These are phyloP conservation scores for Danionella cerebrum DNA, from an alignment of 2,113 vertebrate genomes.

Conservation along the genomic window DNA sequence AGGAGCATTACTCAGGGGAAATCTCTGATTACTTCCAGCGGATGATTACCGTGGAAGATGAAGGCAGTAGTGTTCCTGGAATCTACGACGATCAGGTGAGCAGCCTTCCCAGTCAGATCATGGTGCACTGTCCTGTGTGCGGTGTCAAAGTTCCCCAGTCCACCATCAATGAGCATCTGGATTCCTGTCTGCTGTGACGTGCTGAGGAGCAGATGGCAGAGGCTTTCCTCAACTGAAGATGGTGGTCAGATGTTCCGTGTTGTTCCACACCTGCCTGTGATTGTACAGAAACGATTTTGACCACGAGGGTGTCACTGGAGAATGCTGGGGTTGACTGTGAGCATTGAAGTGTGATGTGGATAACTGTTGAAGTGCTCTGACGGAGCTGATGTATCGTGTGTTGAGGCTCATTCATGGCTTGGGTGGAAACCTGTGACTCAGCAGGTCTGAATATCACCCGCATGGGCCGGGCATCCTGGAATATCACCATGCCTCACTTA, in stretches of 20 bases:
- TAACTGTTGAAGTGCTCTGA: too few species aligned
- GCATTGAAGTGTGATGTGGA: too few species aligned
- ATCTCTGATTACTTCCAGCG: slow-evolving; percentile 56
- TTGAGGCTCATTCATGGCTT: too few species aligned
- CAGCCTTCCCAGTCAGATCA: slow-evolving; percentile 19
- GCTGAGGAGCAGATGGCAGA: too few species aligned
- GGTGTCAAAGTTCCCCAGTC: slow-evolving; percentile 63
- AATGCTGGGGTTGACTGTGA: too few species aligned
- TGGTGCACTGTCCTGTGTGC: slow-evolving; percentile 82
- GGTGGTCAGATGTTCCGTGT: too few species aligned
- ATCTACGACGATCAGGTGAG: background rate
- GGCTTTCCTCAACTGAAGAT: too few species aligned
- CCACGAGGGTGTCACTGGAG: too few species aligned
- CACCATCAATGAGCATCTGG: slow-evolving; percentile 83
- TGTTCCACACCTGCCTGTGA: too few species aligned
- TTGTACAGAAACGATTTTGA: too few species aligned
- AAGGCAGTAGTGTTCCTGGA: background rate
- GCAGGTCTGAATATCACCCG: slow-evolving; percentile 19
- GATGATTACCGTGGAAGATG: slow-evolving; percentile 1
- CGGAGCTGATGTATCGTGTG: too few species aligned
- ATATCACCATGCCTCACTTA: background rate
- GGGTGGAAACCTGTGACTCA: too few species aligned
- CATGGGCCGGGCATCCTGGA: background rate
- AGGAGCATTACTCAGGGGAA: slow-evolving; percentile 38
- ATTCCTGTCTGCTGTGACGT: slow-evolving; percentile 72